Evolutionary conservation across 2,797 vertebrate species (phyloP), one percentile per base, ranked within the genome.

Genomic region (Gambusia yucatana): DNA sequence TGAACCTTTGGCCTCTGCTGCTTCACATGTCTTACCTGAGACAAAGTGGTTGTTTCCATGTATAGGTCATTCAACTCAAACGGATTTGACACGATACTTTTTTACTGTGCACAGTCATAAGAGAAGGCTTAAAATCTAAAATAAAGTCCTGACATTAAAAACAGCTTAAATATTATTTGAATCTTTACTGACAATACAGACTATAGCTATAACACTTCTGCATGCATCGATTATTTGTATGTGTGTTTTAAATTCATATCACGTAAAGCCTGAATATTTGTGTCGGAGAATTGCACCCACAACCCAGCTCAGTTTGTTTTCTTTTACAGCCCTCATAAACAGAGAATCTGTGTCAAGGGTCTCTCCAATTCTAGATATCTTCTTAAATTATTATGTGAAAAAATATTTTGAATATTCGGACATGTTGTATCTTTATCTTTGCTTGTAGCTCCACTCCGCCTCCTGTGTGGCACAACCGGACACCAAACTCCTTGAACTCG

Each of bases 381-480:
- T n/a, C 22, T 20, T n/a, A 44, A 70, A 70, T 70, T 7, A 28
- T 44, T 44, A 70, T 16, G 25, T 28, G 25, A 22, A 70, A 28
- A 6, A 46, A 46, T 70, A 70, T 70, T 70, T 70, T 0, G 1
- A 14, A 33, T 33, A 33, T 33, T 10, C 36, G 33, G 33, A 33
- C 5, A 50, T 39, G 14, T 11, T 22, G 3, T 55, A 13, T 73
- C 48, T 43, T 59, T 13, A 22, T 72, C 11, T 25, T 77, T 55
- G 52, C 0, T 92, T 82, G 41, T 82, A 93, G 90, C 79, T 85
- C 90, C 92, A 95, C 82, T 81, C 94, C 39, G 48, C 91, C 79
- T 75, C 94, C 70, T n/a, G 75, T 92, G 89, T 94, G 94, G 87
- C 89, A 88, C 0, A 83, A 90, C 78, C 80, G 39, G 71, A 89